Conservation (phyloP, 1,140 invertebrate genomes). For the Wasmannia auropunctata region DNA sequence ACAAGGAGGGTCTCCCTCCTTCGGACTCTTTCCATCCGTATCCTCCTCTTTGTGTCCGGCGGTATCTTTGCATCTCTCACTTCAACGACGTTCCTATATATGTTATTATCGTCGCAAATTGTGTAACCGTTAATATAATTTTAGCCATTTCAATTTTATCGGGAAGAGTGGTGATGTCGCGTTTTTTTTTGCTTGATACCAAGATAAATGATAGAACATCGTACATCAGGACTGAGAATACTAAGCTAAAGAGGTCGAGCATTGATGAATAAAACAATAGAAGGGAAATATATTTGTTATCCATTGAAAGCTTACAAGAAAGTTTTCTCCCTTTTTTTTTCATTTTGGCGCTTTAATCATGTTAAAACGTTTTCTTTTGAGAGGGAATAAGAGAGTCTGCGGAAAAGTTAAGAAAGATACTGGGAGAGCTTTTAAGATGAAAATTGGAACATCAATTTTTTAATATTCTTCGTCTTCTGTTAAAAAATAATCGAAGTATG, state of each 20-base stretch:
- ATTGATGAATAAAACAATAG: conserved; percentile 31
- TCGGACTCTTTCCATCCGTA: not conserved
- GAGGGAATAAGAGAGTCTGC: conserved; percentile 36
- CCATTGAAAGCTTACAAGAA: not conserved
- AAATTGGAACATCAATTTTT: conserved; percentile 52
- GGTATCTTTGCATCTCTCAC: conserved; percentile 39
- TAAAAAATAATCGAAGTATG: conserved; percentile 39
- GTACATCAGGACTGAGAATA: not conserved
- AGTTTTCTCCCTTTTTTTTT: conserved; percentile 25
- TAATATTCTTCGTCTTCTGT: conserved; percentile 31
- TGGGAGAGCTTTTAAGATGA: conserved; percentile 56
- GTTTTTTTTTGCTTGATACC: not conserved
- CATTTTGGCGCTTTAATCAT: conserved; percentile 44
- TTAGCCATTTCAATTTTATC: conserved; percentile 20
- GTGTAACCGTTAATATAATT: conserved; percentile 35
- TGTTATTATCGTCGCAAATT: conserved; percentile 47
- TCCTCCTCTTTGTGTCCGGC: conserved; percentile 60
- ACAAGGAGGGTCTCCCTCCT: not conserved
- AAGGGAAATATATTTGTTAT: conserved; percentile 39
- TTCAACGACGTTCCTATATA: conserved; percentile 47
- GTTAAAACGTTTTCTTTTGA: conserved; percentile 53
- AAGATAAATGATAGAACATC: not conserved
- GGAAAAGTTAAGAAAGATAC: conserved; percentile 53
- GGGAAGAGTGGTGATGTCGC: not conserved
- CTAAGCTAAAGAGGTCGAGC: not conserved